Evolutionary conservation across 2,113 vertebrate species (phyloP).

Genomic region (Tetrao urogallus): DNA sequence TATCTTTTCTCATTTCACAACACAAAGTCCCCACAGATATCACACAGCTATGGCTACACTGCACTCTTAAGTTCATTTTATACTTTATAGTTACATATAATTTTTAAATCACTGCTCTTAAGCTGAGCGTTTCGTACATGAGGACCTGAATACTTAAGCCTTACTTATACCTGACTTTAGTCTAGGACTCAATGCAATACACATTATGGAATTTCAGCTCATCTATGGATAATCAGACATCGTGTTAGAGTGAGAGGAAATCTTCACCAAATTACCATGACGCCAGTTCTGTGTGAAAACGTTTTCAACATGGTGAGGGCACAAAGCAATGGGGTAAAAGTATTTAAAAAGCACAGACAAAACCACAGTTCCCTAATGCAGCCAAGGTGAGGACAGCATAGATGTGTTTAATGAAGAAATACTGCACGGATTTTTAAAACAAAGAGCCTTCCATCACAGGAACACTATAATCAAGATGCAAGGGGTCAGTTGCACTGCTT

Average conservation of each 20-base stretch:
- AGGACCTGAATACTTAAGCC: not conserved
- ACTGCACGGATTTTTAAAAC: not conserved
- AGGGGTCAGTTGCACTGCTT: not conserved
- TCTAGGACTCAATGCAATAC: not conserved
- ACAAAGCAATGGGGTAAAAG: not conserved
- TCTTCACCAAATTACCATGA: not conserved
- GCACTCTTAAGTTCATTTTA: not conserved
- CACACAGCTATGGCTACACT: accelerated
- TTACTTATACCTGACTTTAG: not conserved
- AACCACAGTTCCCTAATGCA: not conserved
- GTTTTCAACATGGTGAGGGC: not conserved
- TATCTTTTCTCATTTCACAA: not conserved
- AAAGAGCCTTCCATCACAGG: not conserved
- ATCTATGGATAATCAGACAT: not conserved
- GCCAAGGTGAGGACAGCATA: not conserved
- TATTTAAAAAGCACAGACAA: not conserved
- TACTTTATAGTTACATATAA: too few species aligned
- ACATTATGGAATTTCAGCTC: not conserved
- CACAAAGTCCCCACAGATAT: not conserved
- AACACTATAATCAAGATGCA: not conserved
- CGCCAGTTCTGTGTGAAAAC: not conserved
- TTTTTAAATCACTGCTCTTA: not conserved
- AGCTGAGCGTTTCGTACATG: not conserved
- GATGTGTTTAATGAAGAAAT: not conserved
- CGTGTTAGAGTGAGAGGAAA: not conserved